Evolutionary conservation across 1,140 invertebrate species (phyloP).

Genomic region (Leptinotarsa defecta): DNA sequence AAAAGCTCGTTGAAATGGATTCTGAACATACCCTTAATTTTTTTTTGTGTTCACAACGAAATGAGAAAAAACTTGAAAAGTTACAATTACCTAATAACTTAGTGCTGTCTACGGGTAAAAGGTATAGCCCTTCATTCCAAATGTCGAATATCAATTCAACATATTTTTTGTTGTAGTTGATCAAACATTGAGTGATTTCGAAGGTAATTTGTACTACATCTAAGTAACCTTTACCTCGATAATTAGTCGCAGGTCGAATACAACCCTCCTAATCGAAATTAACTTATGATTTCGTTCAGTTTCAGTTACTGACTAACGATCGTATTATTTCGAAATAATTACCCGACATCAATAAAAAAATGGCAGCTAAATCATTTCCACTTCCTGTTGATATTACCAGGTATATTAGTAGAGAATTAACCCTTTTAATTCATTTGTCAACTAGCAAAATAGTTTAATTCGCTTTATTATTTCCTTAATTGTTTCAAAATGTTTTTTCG

Average conservation of each 20-base stretch:
- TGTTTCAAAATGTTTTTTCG: neutral
- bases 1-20: no score
- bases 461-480: neutral
- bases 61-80: no score
- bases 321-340: constrained; percentile 20
- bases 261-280: constrained; percentile 11
- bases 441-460: neutral
- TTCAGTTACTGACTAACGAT: constrained; percentile 9
- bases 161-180: no score
- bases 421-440: constrained; percentile 16
- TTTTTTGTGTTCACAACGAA: no score
- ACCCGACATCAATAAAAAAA: constrained; percentile 14
- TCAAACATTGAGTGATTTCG: no score
- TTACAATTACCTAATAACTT: no score
- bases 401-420: constrained; percentile 11
- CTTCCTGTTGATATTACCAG: constrained; percentile 9
- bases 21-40: no score
- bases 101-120: no score
- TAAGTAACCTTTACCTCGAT: no score
- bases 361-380: constrained; percentile 18
- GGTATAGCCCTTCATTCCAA: no score
- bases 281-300: constrained; percentile 15
- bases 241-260: neutral
- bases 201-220: no score
- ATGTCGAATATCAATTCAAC: no score